Percentiles rank a stretch among this genome's conserved stretches.
Evolutionary conservation across 2,113 vertebrate genomes (phyloP).

Genomic region (Oceanodroma tethys): DNA sequence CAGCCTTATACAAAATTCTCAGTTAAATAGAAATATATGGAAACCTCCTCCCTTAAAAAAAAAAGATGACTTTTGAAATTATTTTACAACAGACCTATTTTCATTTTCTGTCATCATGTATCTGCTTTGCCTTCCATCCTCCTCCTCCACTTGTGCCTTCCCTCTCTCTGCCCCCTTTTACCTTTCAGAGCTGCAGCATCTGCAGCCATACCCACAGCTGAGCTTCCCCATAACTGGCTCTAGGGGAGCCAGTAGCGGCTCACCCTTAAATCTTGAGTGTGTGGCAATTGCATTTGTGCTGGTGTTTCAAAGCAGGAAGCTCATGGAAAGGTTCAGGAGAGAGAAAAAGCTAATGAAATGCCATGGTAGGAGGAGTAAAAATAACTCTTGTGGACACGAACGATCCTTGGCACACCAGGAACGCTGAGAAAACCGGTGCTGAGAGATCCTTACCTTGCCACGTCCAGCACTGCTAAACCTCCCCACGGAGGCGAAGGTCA

Average conservation of each 20-base stretch:
- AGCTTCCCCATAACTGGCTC: background rate
- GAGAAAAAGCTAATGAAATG: background rate
- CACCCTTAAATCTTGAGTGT: accelerated
- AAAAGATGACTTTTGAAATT: background rate
- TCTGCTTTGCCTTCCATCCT: background rate
- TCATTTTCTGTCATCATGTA: background rate
- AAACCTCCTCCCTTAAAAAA: background rate
- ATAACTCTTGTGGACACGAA: background rate
- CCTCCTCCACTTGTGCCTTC: background rate
- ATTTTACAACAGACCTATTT: background rate
- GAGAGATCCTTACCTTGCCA: background rate
- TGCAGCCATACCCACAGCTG: background rate
- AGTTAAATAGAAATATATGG: background rate
- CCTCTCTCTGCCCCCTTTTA: background rate
- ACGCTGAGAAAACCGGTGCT: background rate
- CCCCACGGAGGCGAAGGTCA: background rate
- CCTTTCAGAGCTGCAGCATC: background rate
- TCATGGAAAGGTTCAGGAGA: background rate
- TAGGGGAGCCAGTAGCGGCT: background rate
- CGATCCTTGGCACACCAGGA: background rate
- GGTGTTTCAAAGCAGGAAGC: background rate
- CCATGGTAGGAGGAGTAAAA: background rate
- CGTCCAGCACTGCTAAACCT: background rate
- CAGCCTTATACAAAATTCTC: background rate
- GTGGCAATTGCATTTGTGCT: accelerated